Percentiles rank a stretch among this genome's conserved stretches.
phyloP scores from a whole-genome alignment of 2,113 vertebrate species.

The Clinocottus analis region DNA sequence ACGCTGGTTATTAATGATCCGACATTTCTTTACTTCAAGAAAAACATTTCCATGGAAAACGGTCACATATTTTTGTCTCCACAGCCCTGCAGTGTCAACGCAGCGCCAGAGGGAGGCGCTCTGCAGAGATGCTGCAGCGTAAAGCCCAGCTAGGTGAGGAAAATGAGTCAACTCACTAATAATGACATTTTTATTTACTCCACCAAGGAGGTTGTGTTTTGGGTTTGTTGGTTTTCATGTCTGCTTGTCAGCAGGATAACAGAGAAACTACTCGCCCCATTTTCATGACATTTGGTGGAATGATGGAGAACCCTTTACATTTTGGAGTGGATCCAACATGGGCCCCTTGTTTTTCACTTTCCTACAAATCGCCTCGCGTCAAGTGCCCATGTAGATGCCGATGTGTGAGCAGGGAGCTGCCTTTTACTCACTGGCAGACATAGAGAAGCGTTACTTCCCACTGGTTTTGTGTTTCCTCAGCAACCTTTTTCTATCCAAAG shows the following conservation, averaged over 20 bases:
- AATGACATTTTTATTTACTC: not conserved
- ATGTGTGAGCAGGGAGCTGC: not conserved
- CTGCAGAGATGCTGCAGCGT: constrained; percentile 66
- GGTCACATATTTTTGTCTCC: not conserved
- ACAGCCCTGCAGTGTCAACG: constrained; percentile 67
- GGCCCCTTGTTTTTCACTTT: not conserved
- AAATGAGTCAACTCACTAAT: not conserved
- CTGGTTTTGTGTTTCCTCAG: not conserved
- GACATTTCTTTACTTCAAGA: not conserved
- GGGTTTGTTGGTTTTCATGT: not conserved
- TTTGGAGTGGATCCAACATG: not conserved
- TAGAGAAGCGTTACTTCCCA: not conserved
- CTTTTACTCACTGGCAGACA: not conserved
- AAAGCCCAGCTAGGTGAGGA: constrained; percentile 75
- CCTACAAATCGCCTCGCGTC: not conserved
- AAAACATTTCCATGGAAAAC: not conserved
- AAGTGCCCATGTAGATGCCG: not conserved
- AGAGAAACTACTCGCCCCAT: not conserved
- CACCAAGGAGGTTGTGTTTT: too few relatives aligned
- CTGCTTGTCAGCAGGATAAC: not conserved
- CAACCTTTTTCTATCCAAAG: too few relatives aligned
- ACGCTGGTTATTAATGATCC: not conserved
- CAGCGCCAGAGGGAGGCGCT: constrained; percentile 74
- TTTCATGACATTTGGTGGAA: not conserved
- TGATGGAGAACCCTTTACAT: too few relatives aligned